Conservation (phyloP, 2,113 vertebrate genomes). For the Ammodytes dubius region DNA sequence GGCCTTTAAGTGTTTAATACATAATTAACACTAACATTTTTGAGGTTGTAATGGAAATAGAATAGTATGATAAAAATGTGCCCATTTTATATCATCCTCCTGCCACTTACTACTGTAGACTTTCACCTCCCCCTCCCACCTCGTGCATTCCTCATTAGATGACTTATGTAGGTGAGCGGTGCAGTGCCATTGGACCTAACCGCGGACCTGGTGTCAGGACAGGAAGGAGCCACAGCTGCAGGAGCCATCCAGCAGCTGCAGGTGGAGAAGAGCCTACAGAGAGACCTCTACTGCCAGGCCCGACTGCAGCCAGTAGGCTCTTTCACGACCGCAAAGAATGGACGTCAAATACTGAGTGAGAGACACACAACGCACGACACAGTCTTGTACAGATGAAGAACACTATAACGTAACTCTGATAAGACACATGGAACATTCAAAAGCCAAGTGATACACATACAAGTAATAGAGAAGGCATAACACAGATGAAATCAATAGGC, state of each 20-base stretch:
- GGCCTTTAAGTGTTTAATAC: too few relatives aligned
- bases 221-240: conserved; percentile 80
- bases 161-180: conserved; percentile 80
- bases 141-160: conserved; percentile 81
- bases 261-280: conserved; percentile 86
- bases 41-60: too few relatives aligned
- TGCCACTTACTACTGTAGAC: not conserved
- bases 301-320: conserved; percentile 86
- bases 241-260: conserved; percentile 84
- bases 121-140: not conserved
- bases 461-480: not conserved
- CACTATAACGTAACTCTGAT: not conserved
- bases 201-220: conserved; percentile 87
- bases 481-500: not conserved
- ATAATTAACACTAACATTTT: too few relatives aligned
- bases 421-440: not conserved
- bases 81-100: not conserved
- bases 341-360: conserved; percentile 82
- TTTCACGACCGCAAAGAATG: conserved; percentile 87
- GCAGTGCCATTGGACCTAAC: conserved; percentile 85
- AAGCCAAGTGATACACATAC: not conserved
- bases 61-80: too few relatives aligned
- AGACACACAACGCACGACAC: not conserved
- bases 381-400: too few relatives aligned
- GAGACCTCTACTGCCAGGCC: conserved; percentile 82